Conservation (phyloP, 2,797 vertebrate genomes). For the Poeciliopsis infans region DNA sequence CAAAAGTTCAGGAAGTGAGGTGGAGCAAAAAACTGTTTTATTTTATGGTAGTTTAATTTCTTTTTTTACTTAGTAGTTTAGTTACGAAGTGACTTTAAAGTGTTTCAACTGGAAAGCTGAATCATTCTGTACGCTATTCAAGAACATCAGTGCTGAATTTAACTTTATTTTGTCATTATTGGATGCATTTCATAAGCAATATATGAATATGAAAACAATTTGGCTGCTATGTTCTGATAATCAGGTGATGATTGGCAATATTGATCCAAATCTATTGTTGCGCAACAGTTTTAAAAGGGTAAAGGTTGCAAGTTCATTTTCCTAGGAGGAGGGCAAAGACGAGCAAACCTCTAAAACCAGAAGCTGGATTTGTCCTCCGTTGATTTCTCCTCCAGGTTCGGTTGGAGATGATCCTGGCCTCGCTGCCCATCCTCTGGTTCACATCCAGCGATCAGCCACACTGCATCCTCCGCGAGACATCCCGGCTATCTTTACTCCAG, state of each 20-base stretch:
- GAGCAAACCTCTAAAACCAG: conserved; percentile 21
- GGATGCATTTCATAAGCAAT: neutral
- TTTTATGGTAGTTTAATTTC: neutral
- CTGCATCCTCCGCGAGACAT: conserved; percentile 62
- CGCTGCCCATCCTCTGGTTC: conserved; percentile 51
- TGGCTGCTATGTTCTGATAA: neutral
- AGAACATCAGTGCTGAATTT: neutral
- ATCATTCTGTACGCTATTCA: neutral
- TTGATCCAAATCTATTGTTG: neutral
- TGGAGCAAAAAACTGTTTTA: neutral
- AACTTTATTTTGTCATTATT: neutral
- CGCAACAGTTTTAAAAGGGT: neutral
- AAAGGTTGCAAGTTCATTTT: conserved; percentile 14
- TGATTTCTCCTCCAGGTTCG: conserved; percentile 25
- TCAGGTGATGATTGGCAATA: neutral
- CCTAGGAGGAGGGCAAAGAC: conserved; percentile 7
- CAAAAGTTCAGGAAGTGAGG: no score
- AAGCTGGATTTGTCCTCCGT: neutral
- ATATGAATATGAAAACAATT: neutral
- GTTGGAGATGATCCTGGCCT: conserved; percentile 26
- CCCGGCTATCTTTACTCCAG: conserved; percentile 71
- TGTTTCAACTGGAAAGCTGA: neutral
- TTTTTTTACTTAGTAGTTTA: neutral
- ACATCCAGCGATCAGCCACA: conserved; percentile 48
- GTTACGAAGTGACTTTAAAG: no score